Percentiles rank a stretch among this genome's conserved stretches.
phyloP scores from a whole-genome alignment of 35 echinoderm and acorn worm species.

The Diadema setosum region DNA sequence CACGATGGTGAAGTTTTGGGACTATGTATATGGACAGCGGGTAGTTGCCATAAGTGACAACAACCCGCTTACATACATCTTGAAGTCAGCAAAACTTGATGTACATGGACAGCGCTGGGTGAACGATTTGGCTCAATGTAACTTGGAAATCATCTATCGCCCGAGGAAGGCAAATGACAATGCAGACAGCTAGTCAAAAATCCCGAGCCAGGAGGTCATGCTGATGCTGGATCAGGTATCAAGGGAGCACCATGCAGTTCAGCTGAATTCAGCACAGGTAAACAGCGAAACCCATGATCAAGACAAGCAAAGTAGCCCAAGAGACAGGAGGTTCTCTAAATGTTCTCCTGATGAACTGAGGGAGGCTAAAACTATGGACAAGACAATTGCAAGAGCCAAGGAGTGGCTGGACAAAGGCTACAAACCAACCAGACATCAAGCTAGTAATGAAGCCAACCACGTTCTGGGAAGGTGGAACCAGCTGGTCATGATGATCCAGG shows the following conservation, averaged over 20 bases:
- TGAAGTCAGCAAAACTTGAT: constrained; percentile 38
- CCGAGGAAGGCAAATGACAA: constrained; percentile 24
- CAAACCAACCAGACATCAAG: not conserved
- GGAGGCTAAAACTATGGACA: not conserved
- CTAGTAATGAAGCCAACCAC: not conserved
- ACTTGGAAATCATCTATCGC: constrained; percentile 37
- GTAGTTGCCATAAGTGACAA: constrained; percentile 26
- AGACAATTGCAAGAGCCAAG: not conserved
- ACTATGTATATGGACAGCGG: constrained; percentile 44
- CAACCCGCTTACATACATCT: constrained; percentile 51
- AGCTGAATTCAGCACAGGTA: not conserved
- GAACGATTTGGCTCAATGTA: constrained; percentile 9
- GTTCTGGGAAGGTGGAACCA: not conserved
- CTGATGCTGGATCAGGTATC: too few species aligned
- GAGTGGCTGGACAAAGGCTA: not conserved
- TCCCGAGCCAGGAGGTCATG: too few species aligned
- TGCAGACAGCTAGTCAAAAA: constrained; percentile 47
- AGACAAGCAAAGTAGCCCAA: too few species aligned
- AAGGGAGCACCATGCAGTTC: not conserved
- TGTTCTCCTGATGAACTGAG: not conserved
- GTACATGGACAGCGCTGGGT: constrained; percentile 43
- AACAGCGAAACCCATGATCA: too few species aligned
- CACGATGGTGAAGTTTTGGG: constrained; percentile 25
- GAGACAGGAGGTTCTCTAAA: too few species aligned
- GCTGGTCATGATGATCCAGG: not conserved